phyloP scores from a whole-genome alignment of 2,113 vertebrate species.

The Pteronura brasiliensis region DNA sequence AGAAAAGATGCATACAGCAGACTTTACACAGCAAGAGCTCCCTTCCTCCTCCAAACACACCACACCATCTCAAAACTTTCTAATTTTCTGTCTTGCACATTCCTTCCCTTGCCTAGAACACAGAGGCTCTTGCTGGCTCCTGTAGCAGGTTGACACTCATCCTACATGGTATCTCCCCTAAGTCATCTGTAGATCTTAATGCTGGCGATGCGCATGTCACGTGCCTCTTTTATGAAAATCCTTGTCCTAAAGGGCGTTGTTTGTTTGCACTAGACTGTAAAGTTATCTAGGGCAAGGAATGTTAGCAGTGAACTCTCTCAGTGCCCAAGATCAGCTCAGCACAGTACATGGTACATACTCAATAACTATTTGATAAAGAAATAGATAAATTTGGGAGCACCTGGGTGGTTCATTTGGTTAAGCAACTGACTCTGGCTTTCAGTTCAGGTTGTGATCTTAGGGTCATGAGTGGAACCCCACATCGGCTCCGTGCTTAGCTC shows the following conservation, averaged over 20 bases:
- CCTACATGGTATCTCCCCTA: background rate
- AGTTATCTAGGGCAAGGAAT: background rate
- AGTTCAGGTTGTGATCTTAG: background rate
- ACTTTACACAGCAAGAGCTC: background rate
- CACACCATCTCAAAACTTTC: background rate
- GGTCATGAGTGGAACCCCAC: background rate
- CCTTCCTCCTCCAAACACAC: background rate
- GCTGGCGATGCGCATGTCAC: accelerated
- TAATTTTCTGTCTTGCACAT: background rate
- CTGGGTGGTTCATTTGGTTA: background rate
- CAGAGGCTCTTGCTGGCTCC: background rate
- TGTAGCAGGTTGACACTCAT: background rate
- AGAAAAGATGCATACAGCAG: background rate
- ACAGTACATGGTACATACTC: background rate
- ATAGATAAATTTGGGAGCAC: background rate
- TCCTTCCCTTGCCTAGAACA: background rate
- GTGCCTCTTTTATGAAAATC: background rate
- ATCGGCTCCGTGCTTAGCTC: background rate
- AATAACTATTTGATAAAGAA: background rate
- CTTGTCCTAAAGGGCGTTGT: background rate
- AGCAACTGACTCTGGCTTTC: background rate
- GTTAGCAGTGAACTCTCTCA: background rate
- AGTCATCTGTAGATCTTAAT: background rate
- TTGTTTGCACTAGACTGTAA: background rate
- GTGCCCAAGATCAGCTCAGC: background rate